These are phyloP conservation scores for Drosophila borborema DNA, from an alignment of 2,888 invertebrate species.

Conservation along the genomic window DNA sequence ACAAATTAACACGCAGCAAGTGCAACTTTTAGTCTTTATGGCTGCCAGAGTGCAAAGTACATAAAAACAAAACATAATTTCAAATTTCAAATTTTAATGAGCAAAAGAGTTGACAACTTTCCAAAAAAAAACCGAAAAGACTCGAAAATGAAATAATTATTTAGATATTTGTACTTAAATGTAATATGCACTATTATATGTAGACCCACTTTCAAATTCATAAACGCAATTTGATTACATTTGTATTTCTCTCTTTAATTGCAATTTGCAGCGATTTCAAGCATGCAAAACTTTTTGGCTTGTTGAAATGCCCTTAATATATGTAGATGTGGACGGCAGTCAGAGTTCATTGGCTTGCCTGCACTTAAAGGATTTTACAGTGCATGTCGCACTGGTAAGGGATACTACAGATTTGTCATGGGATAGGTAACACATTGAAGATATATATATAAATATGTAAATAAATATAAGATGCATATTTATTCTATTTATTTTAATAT, in stretches of 20 bases:
- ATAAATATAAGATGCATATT: no score
- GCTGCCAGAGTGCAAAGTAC: slow-evolving; percentile 51
- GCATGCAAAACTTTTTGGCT: background rate
- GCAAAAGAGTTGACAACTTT: slow-evolving; percentile 36
- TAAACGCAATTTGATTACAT: slow-evolving; percentile 25
- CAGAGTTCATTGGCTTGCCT: slow-evolving; percentile 13
- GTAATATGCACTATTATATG: background rate
- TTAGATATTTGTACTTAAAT: background rate
- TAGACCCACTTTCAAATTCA: slow-evolving; percentile 13
- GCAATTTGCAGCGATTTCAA: slow-evolving; percentile 9
- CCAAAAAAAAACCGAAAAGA: slow-evolving; percentile 5
- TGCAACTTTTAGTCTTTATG: slow-evolving; percentile 58
- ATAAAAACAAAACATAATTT: slow-evolving; percentile 66
- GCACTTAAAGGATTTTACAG: background rate
- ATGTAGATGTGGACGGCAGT: slow-evolving; percentile 1
- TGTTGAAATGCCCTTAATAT: slow-evolving; percentile 7
- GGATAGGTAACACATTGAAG: background rate
- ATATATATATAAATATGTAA: no score
- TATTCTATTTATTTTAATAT: no score
- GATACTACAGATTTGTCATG: background rate
- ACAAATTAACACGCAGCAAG: slow-evolving; percentile 73
- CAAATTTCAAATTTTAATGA: slow-evolving; percentile 72
- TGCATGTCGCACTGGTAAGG: background rate
- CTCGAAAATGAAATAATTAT: slow-evolving; percentile 5
- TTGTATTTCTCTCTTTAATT: background rate